Percentiles rank a stretch among this genome's conserved stretches.
Evolutionary conservation across 2,888 invertebrate species (phyloP).

Genomic region (Chaitophorus viminalis): DNA sequence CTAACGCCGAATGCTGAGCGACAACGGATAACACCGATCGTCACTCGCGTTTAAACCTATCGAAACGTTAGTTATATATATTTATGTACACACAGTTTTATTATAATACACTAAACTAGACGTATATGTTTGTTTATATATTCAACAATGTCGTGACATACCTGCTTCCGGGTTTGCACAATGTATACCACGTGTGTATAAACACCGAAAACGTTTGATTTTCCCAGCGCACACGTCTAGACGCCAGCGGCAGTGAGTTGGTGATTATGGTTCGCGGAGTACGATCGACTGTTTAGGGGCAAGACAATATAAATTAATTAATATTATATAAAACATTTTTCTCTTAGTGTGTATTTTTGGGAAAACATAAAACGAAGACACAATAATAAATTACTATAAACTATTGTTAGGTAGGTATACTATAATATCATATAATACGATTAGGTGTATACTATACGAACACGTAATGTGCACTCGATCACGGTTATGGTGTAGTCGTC

Average conservation of each 20-base stretch:
- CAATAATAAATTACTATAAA: too few relatives aligned
- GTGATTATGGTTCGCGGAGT: not conserved
- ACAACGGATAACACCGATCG: not conserved
- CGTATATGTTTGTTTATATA: not conserved
- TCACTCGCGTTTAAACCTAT: not conserved
- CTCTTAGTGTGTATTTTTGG: too few relatives aligned
- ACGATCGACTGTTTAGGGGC: not conserved
- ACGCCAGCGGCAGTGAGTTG: not conserved
- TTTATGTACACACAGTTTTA: too few relatives aligned
- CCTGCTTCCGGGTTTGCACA: not conserved
- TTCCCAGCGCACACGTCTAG: not conserved
- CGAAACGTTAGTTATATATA: too few relatives aligned
- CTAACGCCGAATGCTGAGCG: not conserved
- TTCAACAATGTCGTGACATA: not conserved
- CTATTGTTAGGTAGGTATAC: too few relatives aligned
- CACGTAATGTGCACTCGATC: not conserved
- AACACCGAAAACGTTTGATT: not conserved
- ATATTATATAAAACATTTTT: not conserved
- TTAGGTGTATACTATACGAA: not conserved
- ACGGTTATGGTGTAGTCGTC: not conserved
- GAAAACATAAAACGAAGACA: too few relatives aligned
- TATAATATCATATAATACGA: not conserved
- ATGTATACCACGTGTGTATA: not conserved
- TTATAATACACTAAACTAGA: too few relatives aligned
- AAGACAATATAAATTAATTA: too few relatives aligned